A percentile compares a stretch with the other conserved stretches of the same genome.
Evolutionary conservation across 2,888 invertebrate species (phyloP).

Genomic region (Anaspis maculata): DNA sequence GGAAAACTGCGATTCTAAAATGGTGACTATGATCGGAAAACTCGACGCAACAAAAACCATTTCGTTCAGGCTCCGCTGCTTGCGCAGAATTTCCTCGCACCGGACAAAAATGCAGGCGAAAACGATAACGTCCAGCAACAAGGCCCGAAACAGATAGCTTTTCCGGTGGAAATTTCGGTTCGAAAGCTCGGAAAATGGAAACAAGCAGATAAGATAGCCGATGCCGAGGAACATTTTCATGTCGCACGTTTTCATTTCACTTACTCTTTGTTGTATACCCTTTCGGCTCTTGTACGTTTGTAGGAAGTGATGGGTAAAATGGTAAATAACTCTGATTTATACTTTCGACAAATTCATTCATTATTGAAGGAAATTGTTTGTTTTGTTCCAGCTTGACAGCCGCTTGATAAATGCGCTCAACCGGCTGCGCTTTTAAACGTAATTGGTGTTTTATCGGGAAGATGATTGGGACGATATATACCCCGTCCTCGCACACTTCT

Average conservation of each 20-base stretch:
- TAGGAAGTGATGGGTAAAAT: too few relatives aligned
- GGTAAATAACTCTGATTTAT: conserved; percentile 2
- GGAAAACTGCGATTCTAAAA: conserved; percentile 5
- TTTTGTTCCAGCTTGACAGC: too few relatives aligned
- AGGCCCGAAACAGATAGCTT: too few relatives aligned
- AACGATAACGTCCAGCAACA: too few relatives aligned
- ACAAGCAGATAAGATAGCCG: conserved; percentile 5
- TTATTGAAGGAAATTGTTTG: background rate
- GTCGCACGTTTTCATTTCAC: conserved; percentile 1
- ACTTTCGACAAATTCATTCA: background rate
- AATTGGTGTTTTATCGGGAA: too few relatives aligned
- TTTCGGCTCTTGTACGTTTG: too few relatives aligned
- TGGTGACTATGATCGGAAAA: conserved; percentile 5
- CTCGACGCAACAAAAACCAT: conserved; percentile 7
- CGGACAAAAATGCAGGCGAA: conserved; percentile 3
- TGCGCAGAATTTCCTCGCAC: background rate
- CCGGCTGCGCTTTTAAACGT: too few relatives aligned
- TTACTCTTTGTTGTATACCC: too few relatives aligned
- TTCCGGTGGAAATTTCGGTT: too few relatives aligned
- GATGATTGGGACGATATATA: too few relatives aligned
- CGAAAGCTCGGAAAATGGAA: conserved; percentile 6
- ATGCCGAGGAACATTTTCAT: conserved; percentile 2
- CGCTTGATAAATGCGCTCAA: too few relatives aligned
- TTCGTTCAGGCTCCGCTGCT: conserved; percentile 1
- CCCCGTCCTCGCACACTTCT: too few relatives aligned